Evolutionary conservation across 2,888 invertebrate species (phyloP).

Genomic region (Masnerella sp.): DNA sequence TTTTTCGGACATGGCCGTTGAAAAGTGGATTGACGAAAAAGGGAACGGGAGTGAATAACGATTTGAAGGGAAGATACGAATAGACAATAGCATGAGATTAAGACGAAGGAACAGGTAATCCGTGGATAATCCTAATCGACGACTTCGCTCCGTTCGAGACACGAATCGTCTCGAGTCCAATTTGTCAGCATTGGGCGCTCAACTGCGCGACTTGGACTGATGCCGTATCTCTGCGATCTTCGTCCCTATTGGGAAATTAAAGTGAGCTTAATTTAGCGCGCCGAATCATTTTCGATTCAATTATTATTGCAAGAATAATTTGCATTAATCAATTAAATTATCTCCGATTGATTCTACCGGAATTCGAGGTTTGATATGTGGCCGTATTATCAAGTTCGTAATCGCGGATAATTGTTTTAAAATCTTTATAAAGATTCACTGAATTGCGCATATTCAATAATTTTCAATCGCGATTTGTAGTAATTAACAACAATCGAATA

Average conservation of each 20-base stretch:
- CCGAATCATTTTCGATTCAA: constrained; percentile 33
- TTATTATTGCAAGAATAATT: constrained; percentile 30
- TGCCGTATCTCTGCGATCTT: constrained; percentile 15
- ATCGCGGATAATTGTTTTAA: too few species aligned
- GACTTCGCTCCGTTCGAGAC: constrained; percentile 61
- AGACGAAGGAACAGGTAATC: constrained; percentile 57
- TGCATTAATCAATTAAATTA: constrained; percentile 25
- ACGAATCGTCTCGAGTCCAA: constrained; percentile 63
- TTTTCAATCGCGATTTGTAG: too few species aligned
- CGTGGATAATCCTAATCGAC: constrained; percentile 72
- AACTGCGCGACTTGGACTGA: constrained; percentile 30
- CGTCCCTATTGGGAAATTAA: constrained; percentile 38
- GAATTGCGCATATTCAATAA: too few species aligned
- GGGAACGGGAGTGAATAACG: constrained; percentile 1
- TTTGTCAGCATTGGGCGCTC: constrained; percentile 50
- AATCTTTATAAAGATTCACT: too few species aligned
- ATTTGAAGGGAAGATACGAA: constrained; percentile 9
- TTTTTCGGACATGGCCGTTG: neutral
- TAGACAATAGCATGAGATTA: constrained; percentile 37
- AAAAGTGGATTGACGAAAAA: too few species aligned
- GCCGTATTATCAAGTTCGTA: neutral
- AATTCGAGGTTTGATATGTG: constrained; percentile 1
- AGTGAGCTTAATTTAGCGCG: constrained; percentile 26
- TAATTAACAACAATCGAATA: too few species aligned
- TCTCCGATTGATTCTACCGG: constrained; percentile 3